Evolutionary conservation across 2,888 invertebrate species (phyloP).

Genomic region (Smittia aterrima): DNA sequence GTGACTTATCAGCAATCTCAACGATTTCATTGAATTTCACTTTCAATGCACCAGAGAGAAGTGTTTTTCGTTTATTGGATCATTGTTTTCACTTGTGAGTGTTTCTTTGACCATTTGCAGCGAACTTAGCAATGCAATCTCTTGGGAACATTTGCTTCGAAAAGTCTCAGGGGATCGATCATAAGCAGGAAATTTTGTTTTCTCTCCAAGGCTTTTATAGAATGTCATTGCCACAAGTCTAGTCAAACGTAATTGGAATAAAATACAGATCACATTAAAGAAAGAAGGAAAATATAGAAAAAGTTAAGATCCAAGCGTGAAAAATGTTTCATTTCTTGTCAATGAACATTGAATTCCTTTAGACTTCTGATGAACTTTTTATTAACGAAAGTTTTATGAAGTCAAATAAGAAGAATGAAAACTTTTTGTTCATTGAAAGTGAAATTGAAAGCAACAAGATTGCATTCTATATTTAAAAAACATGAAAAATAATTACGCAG

Average conservation of each 20-base stretch:
- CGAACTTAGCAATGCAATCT: neutral
- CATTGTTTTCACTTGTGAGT: neutral
- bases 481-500: neutral
- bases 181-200: neutral
- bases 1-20: constrained; percentile 34
- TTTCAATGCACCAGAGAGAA: neutral
- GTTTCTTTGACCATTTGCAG: neutral
- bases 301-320: neutral
- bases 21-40: constrained; percentile 22
- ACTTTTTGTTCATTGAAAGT: neutral
- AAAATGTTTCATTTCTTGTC: neutral
- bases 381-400: too few relatives aligned
- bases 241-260: neutral
- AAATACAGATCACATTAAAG: neutral
- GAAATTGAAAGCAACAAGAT: neutral
- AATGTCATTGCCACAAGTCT: neutral
- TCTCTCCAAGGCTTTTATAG: constrained; percentile 16
- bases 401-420: neutral
- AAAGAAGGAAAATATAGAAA: neutral
- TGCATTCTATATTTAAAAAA: neutral
- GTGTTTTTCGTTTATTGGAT: neutral
- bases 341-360: too few relatives aligned
- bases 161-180: constrained; percentile 26
- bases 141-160: neutral
- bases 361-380: too few relatives aligned